Evolutionary conservation across 2,797 vertebrate species (phyloP).

Genomic region (Anguilla obscura): DNA sequence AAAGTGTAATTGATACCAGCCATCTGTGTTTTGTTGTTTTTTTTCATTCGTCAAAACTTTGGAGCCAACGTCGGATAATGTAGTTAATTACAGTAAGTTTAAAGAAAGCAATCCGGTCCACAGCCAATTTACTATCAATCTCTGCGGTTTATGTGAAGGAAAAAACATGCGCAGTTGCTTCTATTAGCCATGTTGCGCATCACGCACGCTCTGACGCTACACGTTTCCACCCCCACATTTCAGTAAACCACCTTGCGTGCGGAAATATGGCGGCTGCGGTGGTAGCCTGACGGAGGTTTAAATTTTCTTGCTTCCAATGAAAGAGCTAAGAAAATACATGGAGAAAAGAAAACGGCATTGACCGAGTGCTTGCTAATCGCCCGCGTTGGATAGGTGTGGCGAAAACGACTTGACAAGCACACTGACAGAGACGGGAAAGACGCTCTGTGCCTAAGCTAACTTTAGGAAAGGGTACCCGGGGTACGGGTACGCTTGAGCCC

Average conservation of each 20-base stretch:
- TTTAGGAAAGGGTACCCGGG: slow-evolving; percentile 57
- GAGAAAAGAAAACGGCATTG: slow-evolving; percentile 35
- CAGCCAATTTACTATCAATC: too few relatives aligned
- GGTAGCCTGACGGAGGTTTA: slow-evolving; percentile 61
- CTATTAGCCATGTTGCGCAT: slow-evolving; percentile 45
- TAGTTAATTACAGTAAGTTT: too few relatives aligned
- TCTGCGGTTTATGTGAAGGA: too few relatives aligned
- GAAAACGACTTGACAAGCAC: slow-evolving; percentile 44
- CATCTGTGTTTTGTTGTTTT: too few relatives aligned
- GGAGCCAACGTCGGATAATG: too few relatives aligned
- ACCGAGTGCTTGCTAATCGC: slow-evolving; percentile 46
- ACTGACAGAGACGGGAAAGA: slow-evolving; percentile 45
- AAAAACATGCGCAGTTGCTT: background rate
- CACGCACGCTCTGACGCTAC: slow-evolving; percentile 69
- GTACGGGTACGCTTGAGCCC: slow-evolving; percentile 56
- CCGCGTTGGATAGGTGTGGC: slow-evolving; percentile 36
- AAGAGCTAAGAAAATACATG: slow-evolving; percentile 58
- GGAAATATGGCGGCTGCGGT: slow-evolving; percentile 78
- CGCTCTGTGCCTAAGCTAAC: slow-evolving; percentile 45
- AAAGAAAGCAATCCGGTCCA: too few relatives aligned
- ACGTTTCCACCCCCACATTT: slow-evolving; percentile 71
- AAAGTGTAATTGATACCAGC: too few relatives aligned
- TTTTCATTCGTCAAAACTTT: too few relatives aligned
- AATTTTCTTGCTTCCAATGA: slow-evolving; percentile 51
- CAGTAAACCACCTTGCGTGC: slow-evolving; percentile 74